phyloP scores from a whole-genome alignment of 2,888 invertebrate species.

The Leuctra nigra region DNA sequence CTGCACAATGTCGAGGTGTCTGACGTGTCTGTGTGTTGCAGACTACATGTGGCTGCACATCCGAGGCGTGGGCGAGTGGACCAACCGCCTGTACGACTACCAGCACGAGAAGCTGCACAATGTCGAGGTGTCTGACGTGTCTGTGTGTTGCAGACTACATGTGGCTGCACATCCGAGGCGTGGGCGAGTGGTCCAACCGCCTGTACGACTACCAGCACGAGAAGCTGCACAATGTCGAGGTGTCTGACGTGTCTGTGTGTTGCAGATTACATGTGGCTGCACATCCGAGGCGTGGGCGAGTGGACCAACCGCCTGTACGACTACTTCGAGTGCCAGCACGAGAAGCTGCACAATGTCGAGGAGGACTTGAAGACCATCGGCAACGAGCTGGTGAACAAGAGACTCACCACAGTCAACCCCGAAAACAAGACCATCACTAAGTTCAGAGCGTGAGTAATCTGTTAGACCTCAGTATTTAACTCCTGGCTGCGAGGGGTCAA shows the following conservation, averaged over 20 bases:
- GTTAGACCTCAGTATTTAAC: too few species aligned
- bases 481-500: too few species aligned
- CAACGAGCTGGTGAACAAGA: conserved; percentile 18
- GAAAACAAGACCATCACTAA: conserved; percentile 36
- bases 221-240: conserved; percentile 59
- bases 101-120: conserved; percentile 70
- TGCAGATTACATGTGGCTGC: conserved; percentile 84
- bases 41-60: conserved; percentile 92
- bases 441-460: conserved; percentile 37
- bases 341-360: conserved; percentile 61
- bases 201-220: conserved; percentile 78
- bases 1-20: conserved; percentile 60
- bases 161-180: conserved; percentile 89
- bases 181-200: conserved; percentile 91
- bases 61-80: conserved; percentile 91
- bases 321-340: conserved; percentile 79
- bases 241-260: too few species aligned
- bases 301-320: conserved; percentile 87
- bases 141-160: conserved; percentile 64
- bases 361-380: conserved; percentile 39
- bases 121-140: conserved; percentile 55
- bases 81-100: conserved; percentile 76
- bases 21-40: too few species aligned
- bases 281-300: conserved; percentile 87
- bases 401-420: conserved; percentile 18